phyloP scores from a whole-genome alignment of 1,140 invertebrate genomes.

The Olivierus martensii region DNA sequence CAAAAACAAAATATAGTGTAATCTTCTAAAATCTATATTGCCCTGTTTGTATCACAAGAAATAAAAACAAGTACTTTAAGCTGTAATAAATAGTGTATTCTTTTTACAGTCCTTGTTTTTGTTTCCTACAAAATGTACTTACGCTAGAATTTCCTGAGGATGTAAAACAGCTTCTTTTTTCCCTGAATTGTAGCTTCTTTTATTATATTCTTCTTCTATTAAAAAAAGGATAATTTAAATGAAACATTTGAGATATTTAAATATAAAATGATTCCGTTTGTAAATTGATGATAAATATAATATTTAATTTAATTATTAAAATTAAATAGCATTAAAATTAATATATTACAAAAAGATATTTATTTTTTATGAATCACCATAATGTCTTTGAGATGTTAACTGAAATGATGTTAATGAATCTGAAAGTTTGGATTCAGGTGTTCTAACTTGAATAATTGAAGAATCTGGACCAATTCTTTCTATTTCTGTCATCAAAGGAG shows the following conservation, averaged over 20 bases:
- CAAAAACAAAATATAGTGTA: no score
- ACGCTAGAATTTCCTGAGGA: conserved; percentile 40
- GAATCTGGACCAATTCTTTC: conserved; percentile 20
- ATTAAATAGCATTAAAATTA: not conserved
- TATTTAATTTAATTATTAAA: not conserved
- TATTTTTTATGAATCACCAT: not conserved
- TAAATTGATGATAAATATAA: no score
- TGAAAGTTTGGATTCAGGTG: conserved; percentile 1
- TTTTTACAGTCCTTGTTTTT: no score
- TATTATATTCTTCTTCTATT: conserved; percentile 4
- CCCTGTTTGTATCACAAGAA: no score
- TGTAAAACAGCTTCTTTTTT: conserved; percentile 32
- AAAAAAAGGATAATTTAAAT: not conserved
- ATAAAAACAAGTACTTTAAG: no score
- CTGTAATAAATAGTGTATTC: no score
- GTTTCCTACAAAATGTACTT: no score
- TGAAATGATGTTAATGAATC: conserved; percentile 8
- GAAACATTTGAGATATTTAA: no score
- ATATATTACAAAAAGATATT: not conserved
- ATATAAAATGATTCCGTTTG: no score
- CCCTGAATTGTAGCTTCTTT: conserved; percentile 9
- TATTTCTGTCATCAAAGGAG: conserved; percentile 19
- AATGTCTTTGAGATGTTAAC: conserved; percentile 2
- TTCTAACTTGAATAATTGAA: conserved; percentile 19
- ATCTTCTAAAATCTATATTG: no score